Conservation (phyloP, 2,888 invertebrate species). For the Andrena bucephala region DNA sequence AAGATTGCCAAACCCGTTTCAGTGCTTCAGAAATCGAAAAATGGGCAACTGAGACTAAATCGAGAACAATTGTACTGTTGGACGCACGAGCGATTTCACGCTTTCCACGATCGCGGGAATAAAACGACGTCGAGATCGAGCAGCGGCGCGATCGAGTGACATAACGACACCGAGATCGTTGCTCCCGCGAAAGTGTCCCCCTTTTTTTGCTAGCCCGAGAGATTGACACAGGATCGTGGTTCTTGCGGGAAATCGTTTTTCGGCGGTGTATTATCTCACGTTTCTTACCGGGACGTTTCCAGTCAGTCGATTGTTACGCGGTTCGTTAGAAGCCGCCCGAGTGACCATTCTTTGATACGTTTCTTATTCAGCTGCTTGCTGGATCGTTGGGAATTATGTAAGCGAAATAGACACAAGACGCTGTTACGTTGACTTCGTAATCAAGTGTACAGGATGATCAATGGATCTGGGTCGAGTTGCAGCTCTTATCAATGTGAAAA, state of each 20-base stretch:
- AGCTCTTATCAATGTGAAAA: not conserved
- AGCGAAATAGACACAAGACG: slow-evolving; percentile 1
- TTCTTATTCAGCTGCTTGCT: slow-evolving; percentile 36
- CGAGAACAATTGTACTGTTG: slow-evolving; percentile 43
- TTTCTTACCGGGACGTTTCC: slow-evolving; percentile 55
- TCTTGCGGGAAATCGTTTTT: slow-evolving; percentile 46
- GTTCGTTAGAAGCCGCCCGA: slow-evolving; percentile 15
- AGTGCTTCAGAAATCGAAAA: not conserved
- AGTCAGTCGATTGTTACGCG: slow-evolving; percentile 51
- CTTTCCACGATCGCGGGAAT: slow-evolving; percentile 59
- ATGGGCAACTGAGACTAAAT: slow-evolving; percentile 32
- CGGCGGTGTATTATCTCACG: slow-evolving; percentile 48
- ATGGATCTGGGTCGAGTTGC: not conserved
- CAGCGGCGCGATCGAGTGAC: slow-evolving; percentile 51
- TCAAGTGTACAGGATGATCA: not conserved
- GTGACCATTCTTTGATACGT: not conserved
- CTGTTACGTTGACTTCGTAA: slow-evolving; percentile 11
- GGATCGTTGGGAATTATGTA: slow-evolving; percentile 41
- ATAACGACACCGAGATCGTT: slow-evolving; percentile 49
- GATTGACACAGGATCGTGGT: slow-evolving; percentile 34
- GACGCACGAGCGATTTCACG: slow-evolving; percentile 58
- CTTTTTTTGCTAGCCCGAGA: slow-evolving; percentile 22
- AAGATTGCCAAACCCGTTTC: not conserved
- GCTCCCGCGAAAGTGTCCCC: slow-evolving; percentile 40
- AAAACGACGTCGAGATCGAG: slow-evolving; percentile 36